Conservation (phyloP, 2,113 vertebrate species). For the Prunella himalayana region DNA sequence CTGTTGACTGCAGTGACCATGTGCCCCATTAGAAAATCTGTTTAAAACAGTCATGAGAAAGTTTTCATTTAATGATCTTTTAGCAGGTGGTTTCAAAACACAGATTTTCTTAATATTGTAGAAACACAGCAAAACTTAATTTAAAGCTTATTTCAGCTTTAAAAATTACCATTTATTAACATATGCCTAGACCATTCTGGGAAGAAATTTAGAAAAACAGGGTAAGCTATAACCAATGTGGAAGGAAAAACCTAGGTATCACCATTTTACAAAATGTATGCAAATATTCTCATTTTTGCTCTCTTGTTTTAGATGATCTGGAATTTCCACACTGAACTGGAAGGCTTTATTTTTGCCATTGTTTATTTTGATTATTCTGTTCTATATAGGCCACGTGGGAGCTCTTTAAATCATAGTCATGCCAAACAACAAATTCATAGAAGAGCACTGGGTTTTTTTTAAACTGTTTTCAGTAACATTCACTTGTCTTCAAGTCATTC, state of each 20-base stretch:
- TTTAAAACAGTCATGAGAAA: not conserved
- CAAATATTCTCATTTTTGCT: not conserved
- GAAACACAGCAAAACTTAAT: not conserved
- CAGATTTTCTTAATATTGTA: not conserved
- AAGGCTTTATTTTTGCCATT: not conserved
- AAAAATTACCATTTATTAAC: not conserved
- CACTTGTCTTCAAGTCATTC: not conserved
- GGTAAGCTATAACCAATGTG: not conserved
- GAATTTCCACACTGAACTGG: not conserved
- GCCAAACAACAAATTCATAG: not conserved
- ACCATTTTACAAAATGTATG: not conserved
- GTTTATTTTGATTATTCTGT: slow-evolving; percentile 30
- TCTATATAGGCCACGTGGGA: slow-evolving; percentile 15
- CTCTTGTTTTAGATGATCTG: not conserved
- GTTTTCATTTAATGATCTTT: not conserved
- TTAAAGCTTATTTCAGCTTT: not conserved
- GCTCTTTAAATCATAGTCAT: slow-evolving; percentile 21
- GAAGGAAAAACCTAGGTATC: not conserved
- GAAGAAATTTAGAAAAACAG: not conserved
- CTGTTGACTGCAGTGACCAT: not conserved
- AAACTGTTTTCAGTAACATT: not conserved
- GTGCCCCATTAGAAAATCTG: not conserved
- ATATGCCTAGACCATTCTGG: not conserved
- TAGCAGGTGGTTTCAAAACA: not conserved
- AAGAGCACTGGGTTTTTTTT: not conserved